phyloP scores from a whole-genome alignment of 2,113 vertebrate species.

The Corythaeola cristata region DNA sequence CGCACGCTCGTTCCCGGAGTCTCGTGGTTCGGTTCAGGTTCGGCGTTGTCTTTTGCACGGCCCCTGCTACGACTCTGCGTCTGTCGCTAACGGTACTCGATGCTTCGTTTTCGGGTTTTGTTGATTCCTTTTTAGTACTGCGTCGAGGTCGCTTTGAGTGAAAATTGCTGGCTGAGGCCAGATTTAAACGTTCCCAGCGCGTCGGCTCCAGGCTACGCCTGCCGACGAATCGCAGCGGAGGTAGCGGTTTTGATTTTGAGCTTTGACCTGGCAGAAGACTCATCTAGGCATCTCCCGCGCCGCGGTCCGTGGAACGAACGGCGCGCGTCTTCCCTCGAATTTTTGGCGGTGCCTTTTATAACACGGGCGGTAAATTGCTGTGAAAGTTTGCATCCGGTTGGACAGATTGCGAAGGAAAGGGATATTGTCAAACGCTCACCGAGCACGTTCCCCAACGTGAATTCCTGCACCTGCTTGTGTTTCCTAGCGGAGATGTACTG shows the following conservation, averaged over 20 bases:
- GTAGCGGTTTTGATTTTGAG: neutral
- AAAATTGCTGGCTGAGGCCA: neutral
- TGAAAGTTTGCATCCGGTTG: neutral
- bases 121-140: neutral
- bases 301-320: neutral
- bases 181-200: neutral
- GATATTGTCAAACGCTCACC: neutral
- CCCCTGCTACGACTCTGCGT: fast-evolving
- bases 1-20: fast-evolving
- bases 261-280: neutral
- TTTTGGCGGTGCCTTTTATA: neutral
- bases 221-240: neutral
- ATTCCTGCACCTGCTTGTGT: neutral
- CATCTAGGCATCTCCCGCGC: neutral
- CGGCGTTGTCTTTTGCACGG: neutral
- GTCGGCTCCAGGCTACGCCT: neutral
- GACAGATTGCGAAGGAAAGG: neutral
- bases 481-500: neutral
- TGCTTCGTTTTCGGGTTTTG: fast-evolving
- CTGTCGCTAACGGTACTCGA: neutral
- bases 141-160: neutral
- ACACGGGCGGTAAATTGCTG: neutral
- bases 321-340: neutral
- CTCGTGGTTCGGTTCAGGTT: neutral
- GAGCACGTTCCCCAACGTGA: fast-evolving